phyloP scores from a whole-genome alignment of 2,888 invertebrate species.

The Embidobia sp. region DNA sequence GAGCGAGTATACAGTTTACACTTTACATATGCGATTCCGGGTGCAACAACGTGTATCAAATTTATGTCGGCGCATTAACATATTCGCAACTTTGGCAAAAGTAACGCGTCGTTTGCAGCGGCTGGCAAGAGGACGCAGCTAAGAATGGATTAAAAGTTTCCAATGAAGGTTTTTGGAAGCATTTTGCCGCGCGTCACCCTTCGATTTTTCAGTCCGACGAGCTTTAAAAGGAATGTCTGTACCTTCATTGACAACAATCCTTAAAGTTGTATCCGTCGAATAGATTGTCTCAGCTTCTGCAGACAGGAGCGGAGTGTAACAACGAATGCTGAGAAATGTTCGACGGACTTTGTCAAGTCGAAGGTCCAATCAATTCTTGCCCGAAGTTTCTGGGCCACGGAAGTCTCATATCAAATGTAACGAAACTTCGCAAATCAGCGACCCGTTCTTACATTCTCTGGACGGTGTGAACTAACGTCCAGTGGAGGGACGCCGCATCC shows the following conservation, averaged over 20 bases:
- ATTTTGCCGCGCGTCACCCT: too few species aligned
- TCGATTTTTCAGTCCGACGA: too few species aligned
- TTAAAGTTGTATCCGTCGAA: conserved; percentile 20
- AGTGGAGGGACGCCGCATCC: conserved; percentile 4
- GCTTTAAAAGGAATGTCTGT: background rate
- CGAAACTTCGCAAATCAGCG: conserved; percentile 48
- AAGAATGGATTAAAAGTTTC: too few species aligned
- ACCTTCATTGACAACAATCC: conserved; percentile 1
- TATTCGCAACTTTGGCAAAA: background rate
- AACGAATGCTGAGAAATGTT: conserved; percentile 46
- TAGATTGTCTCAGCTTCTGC: conserved; percentile 35
- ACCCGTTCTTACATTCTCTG: conserved; percentile 35
- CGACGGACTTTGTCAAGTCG: conserved; percentile 30
- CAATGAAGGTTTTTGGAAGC: too few species aligned
- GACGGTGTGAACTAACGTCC: conserved; percentile 27
- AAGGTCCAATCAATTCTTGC: conserved; percentile 56
- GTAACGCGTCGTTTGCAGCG: too few species aligned
- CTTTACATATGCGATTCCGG: conserved; percentile 21
- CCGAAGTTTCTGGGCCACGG: conserved; percentile 37
- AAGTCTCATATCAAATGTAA: conserved; percentile 48
- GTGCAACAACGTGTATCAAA: conserved; percentile 7
- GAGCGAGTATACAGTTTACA: conserved; percentile 12
- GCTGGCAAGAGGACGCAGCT: too few species aligned
- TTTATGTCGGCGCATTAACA: conserved; percentile 16
- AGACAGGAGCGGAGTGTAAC: conserved; percentile 27